Conservation (phyloP, 2,797 vertebrate species). For the Ctenochaetus hawaiiensis region DNA sequence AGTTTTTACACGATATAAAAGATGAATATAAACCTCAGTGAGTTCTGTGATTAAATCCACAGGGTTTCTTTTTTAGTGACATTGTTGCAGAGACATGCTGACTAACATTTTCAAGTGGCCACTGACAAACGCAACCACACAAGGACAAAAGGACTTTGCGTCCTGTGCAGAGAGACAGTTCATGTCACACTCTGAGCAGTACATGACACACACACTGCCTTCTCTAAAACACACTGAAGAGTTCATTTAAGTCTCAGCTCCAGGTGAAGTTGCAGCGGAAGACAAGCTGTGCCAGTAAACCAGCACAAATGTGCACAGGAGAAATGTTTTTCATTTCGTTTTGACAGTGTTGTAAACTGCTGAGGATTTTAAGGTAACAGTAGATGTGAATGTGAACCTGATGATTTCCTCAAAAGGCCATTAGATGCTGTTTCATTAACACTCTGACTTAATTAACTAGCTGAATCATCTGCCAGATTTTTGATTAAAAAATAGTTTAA, state of each 20-base stretch:
- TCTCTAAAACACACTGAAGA: constrained; percentile 36
- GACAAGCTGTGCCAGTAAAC: not conserved
- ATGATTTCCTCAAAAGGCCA: not conserved
- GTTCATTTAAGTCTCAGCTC: constrained; percentile 18
- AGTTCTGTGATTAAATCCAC: constrained; percentile 24
- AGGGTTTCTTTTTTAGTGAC: constrained; percentile 28
- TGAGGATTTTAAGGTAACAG: not conserved
- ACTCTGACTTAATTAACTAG: not conserved
- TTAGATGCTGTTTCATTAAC: not conserved
- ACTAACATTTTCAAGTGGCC: not conserved
- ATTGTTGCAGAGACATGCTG: constrained; percentile 42
- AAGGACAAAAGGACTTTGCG: constrained; percentile 59
- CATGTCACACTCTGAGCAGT: constrained; percentile 3
- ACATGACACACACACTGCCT: constrained; percentile 4
- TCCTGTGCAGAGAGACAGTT: constrained; percentile 31
- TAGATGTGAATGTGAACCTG: not conserved
- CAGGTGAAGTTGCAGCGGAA: not conserved
- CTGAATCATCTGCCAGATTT: not conserved
- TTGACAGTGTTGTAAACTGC: too few relatives aligned
- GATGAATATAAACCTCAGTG: not conserved
- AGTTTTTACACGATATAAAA: not conserved
- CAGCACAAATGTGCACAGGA: not conserved
- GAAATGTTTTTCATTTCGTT: not conserved
- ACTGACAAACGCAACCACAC: constrained; percentile 42
- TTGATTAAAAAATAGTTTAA: not conserved